These are phyloP conservation scores for Rotaria magnacalcarata DNA, from an alignment of 2,888 invertebrate genomes.

Conservation along the genomic window DNA sequence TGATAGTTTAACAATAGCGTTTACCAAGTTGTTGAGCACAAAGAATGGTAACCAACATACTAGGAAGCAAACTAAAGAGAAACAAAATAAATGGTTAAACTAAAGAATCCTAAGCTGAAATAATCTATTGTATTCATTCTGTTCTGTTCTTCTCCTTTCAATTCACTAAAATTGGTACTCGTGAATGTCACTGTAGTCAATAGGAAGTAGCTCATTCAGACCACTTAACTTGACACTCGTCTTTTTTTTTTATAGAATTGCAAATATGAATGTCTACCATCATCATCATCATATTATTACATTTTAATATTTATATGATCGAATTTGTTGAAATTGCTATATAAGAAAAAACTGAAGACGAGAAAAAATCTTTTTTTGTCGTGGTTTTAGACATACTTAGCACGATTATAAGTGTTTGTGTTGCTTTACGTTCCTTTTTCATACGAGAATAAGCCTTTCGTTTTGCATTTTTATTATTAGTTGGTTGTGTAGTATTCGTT, in stretches of 20 bases:
- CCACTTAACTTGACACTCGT: background rate
- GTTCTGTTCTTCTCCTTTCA: too few species aligned
- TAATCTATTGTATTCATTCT: too few species aligned
- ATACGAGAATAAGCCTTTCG: constrained; percentile 7
- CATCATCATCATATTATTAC: too few species aligned
- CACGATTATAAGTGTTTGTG: constrained; percentile 95
- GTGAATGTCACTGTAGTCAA: background rate
- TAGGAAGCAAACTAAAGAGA: constrained; percentile 40
- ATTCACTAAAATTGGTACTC: background rate
- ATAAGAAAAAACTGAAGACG: too few species aligned
- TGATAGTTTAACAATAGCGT: constrained; percentile 83
- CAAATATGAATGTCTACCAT: too few species aligned
- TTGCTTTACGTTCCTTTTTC: constrained; percentile 79
- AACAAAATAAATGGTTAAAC: background rate
- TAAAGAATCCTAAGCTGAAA: too few species aligned
- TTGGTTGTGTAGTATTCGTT: background rate
- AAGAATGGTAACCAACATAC: constrained; percentile 75
- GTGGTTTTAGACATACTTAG: constrained; percentile 67
- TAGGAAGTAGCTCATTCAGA: background rate
- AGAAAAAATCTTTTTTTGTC: background rate
- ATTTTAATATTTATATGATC: too few species aligned
- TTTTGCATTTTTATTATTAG: background rate
- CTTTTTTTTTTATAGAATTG: background rate
- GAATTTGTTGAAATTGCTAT: too few species aligned
- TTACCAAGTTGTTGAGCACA: constrained; percentile 92